These are phyloP conservation scores for Dasyurus viverrinus DNA, from an alignment of 2,113 vertebrate genomes.

Conservation along the genomic window DNA sequence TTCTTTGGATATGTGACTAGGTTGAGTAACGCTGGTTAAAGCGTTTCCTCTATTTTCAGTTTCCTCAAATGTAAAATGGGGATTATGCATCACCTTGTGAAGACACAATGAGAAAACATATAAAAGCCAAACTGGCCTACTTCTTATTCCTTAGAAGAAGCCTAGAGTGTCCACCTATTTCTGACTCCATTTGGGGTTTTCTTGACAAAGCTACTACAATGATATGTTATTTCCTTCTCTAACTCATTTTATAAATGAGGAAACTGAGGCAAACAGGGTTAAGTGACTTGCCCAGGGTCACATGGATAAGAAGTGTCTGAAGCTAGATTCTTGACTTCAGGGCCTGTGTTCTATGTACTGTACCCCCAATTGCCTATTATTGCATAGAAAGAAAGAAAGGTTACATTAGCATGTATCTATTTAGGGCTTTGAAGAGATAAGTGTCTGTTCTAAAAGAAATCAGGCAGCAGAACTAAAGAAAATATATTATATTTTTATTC, in stretches of 20 bases:
- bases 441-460: background rate
- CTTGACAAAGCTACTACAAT: background rate
- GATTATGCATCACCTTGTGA: background rate
- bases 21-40: background rate
- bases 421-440: background rate
- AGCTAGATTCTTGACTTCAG: background rate
- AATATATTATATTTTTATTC: background rate
- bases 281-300: background rate
- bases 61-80: slow-evolving; percentile 16
- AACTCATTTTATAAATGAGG: background rate
- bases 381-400: background rate
- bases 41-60: background rate
- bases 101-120: background rate
- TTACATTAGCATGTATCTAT: background rate
- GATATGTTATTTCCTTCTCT: no score
- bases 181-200: background rate
- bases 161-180: background rate
- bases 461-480: background rate
- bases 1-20: background rate
- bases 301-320: background rate
- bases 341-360: background rate
- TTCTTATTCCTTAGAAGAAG: background rate
- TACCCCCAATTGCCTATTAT: background rate
- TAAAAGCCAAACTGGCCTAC: background rate
- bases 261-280: background rate